These are phyloP conservation scores for Canis aureus DNA, from an alignment of 2,113 vertebrate species.

Conservation along the genomic window DNA sequence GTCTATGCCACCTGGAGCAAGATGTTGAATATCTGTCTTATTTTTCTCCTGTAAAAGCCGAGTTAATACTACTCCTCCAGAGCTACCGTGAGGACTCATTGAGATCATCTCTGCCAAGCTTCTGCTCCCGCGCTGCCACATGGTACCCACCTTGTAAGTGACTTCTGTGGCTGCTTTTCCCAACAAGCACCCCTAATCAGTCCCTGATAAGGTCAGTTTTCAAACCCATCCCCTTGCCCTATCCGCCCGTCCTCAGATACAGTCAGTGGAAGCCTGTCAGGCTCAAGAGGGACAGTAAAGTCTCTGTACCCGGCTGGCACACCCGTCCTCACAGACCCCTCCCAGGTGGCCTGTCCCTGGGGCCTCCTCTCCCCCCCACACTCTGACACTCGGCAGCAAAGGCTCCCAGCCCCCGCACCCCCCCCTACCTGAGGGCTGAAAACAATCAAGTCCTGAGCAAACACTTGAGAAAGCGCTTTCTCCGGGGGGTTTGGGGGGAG, in stretches of 20 bases:
- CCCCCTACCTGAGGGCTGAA: conserved; percentile 71
- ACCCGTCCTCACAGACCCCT: background rate
- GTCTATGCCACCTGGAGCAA: background rate
- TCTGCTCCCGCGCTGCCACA: accelerated
- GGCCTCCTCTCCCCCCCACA: background rate
- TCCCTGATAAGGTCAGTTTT: background rate
- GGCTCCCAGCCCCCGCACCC: background rate
- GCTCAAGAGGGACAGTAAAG: background rate
- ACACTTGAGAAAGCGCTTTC: background rate
- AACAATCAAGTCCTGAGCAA: conserved; percentile 19
- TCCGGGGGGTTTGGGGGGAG: conserved; percentile 54
- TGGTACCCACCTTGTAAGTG: background rate
- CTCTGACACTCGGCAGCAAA: background rate
- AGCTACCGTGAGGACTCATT: background rate
- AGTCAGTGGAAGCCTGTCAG: background rate
- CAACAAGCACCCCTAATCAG: background rate
- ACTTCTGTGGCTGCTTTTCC: background rate
- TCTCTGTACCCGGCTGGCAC: background rate
- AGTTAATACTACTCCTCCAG: background rate
- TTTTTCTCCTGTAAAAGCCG: background rate
- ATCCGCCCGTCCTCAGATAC: background rate
- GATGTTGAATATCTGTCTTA: background rate
- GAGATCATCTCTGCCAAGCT: background rate
- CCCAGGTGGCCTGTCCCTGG: background rate
- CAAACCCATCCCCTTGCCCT: background rate